A percentile compares a stretch with the other conserved stretches of the same genome.
Conservation (phyloP, 1,140 invertebrate species). For the Apolygus lucorum region DNA sequence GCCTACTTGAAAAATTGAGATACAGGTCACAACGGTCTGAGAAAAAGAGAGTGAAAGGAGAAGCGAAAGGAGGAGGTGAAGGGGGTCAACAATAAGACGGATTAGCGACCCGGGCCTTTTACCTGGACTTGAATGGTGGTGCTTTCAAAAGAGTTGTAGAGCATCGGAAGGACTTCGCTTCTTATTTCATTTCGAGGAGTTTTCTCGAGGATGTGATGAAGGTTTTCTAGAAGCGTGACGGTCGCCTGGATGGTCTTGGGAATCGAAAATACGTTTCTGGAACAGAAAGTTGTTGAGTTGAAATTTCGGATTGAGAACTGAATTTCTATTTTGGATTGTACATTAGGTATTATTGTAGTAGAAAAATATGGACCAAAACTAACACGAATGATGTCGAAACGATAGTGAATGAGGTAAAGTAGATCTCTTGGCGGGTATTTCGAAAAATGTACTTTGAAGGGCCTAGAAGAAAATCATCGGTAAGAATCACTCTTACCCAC, state of each 20-base stretch:
- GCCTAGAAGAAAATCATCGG: too few species aligned
- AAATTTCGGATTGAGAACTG: not conserved
- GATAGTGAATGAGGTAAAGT: too few species aligned
- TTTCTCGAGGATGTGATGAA: constrained; percentile 84
- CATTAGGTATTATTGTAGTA: too few species aligned
- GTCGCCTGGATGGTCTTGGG: constrained; percentile 85
- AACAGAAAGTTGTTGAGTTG: constrained; percentile 16
- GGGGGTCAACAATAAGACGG: not conserved
- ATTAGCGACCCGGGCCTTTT: too few species aligned
- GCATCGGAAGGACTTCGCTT: constrained; percentile 73
- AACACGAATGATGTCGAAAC: too few species aligned
- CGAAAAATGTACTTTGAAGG: too few species aligned
- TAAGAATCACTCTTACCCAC: too few species aligned
- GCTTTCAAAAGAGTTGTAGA: constrained; percentile 83
- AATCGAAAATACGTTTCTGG: constrained; percentile 61
- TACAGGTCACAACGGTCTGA: not conserved
- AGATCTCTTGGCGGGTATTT: too few species aligned
- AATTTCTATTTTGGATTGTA: too few species aligned
- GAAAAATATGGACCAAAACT: too few species aligned
- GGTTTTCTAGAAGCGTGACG: constrained; percentile 81
- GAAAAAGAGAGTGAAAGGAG: not conserved
- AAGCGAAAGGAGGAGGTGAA: not conserved
- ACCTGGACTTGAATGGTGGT: constrained; percentile 90
- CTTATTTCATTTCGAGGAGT: constrained; percentile 69
- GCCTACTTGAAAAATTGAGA: not conserved